Evolutionary conservation across 1,140 invertebrate species (phyloP).

Genomic region (Diachasma alloeum): DNA sequence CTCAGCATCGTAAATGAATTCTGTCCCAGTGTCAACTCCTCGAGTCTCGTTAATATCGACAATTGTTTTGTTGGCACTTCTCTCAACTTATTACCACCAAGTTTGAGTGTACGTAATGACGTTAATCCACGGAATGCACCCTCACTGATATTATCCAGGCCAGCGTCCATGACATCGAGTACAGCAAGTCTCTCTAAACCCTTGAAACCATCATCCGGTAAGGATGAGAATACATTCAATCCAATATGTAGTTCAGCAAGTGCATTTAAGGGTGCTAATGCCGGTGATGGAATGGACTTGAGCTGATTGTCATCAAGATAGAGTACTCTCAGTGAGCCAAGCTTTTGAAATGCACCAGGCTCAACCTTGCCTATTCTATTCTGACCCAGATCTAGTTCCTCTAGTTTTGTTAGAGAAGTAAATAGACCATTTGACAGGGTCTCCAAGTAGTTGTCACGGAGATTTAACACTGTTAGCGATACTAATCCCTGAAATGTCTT

Average conservation of each 20-base stretch:
- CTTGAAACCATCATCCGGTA: conserved; percentile 79
- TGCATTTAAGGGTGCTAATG: conserved; percentile 75
- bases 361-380: conserved; percentile 86
- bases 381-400: conserved; percentile 86
- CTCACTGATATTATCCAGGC: conserved; percentile 77
- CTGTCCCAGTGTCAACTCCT: conserved; percentile 82
- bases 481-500: conserved; percentile 81
- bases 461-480: conserved; percentile 79
- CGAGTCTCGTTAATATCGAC: conserved; percentile 74
- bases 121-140: conserved; percentile 79
- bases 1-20: conserved; percentile 78
- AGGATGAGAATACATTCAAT: conserved; percentile 78
- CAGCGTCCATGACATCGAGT: conserved; percentile 82
- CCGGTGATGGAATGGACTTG: conserved; percentile 75
- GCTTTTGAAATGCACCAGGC: conserved; percentile 78
- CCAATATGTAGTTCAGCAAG: conserved; percentile 85
- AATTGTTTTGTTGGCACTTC: conserved; percentile 80
- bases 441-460: conserved; percentile 84
- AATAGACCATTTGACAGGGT: conserved; percentile 81
- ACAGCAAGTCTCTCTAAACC: conserved; percentile 77
- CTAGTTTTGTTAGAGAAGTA: conserved; percentile 75
- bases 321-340: conserved; percentile 78
- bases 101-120: conserved; percentile 76
- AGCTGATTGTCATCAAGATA: conserved; percentile 88
- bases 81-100: conserved; percentile 80